Evolutionary conservation across 2,113 vertebrate species (phyloP).

Genomic region (Onychostoma macrolepis): DNA sequence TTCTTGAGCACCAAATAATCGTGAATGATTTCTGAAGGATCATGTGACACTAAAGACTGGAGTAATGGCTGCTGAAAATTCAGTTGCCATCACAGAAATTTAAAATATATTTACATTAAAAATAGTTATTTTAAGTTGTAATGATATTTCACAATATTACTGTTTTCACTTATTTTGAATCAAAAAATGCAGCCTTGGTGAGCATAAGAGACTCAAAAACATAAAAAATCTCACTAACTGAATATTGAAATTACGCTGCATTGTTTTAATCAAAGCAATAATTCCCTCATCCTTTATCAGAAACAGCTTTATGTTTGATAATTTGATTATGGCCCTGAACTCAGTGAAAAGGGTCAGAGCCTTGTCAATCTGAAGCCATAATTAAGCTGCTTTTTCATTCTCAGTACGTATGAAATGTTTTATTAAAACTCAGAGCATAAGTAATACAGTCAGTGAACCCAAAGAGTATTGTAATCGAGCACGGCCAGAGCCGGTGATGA

Average conservation of each 20-base stretch:
- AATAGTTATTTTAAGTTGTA: too few relatives aligned
- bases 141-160: too few relatives aligned
- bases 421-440: constrained; percentile 24
- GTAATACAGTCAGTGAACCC: constrained; percentile 18
- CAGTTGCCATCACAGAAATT: too few relatives aligned
- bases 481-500: constrained; percentile 16
- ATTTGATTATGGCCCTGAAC: constrained; percentile 1
- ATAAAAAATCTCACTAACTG: not conserved
- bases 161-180: too few relatives aligned
- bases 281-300: not conserved
- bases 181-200: not conserved
- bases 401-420: constrained; percentile 5
- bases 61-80: too few relatives aligned
- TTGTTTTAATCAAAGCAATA: not conserved
- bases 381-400: constrained; percentile 17
- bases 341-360: not conserved
- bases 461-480: constrained; percentile 3
- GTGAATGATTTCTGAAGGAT: too few relatives aligned
- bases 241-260: not conserved
- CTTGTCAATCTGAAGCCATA: not conserved
- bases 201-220: not conserved
- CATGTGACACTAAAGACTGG: too few relatives aligned
- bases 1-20: not conserved
- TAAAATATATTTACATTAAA: too few relatives aligned
- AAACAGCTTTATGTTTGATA: not conserved